Base-by-base conservation (phyloP, 2,113 vertebrate genomes). In the Circaetus gallicus region DNA sequence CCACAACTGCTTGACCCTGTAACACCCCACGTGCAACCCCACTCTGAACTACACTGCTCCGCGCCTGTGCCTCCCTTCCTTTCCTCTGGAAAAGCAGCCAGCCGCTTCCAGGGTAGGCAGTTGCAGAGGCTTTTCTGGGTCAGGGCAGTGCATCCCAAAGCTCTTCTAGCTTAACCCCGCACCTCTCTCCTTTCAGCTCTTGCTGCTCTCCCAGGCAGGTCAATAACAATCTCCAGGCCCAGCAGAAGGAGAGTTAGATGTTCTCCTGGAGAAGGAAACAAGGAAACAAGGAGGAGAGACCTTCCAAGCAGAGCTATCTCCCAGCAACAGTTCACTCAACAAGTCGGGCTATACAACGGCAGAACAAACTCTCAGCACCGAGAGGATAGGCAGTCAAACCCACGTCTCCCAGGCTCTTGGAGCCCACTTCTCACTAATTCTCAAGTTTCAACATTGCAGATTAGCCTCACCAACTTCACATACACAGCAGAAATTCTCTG, bases 321-420 rank as follows among this genome's bases (percentile, higher is more conserved):
- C 34, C 66, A 79, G 40, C 0, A 0, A 20, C 1, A 42, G 67
- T 16, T 76, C 45, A 26, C 32, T 70, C 74, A 62, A 34, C 8
- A 47, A 58, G 34, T 2, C 0, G 1, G 31, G 65, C 50, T 19
- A 10, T 9, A n/a, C 31, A 65, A 19, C 2, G 25, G 28, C 59
- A 86, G 81, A 65, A 70, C 25, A 38, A 58, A 70, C 20, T 25
- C 50, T 47, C 36, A 49, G 67, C 43, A 43, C 34, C 0, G 1
- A 65, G 31, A 67, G 42, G 26, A 50, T 1, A 31, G 24, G 52
- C 1, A 2, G 43, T 1, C 83, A 89, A 72, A 70, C 26, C 15
- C 7, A 19, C 8, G 2, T 1, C 24, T 55, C 22, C 62, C 42
- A 28, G 20, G 34, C 40, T 79, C 61, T 21, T 52, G 65, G 69